phyloP scores from a whole-genome alignment of 92 coral and sea anemone species.

The Zoanthus sociatus region DNA sequence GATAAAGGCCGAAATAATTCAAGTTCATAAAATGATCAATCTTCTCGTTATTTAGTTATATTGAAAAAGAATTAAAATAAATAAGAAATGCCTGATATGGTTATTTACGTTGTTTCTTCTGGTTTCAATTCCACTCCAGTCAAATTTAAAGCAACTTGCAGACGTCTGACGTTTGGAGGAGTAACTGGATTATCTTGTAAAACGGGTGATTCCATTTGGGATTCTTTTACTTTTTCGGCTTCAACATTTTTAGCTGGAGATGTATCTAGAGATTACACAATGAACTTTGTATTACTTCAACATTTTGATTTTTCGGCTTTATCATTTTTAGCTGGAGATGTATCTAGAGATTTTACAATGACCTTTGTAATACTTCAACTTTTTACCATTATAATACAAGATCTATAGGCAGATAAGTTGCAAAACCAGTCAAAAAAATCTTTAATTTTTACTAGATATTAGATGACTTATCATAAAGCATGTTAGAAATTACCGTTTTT shows the following conservation, averaged over 20 bases:
- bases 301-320: neutral
- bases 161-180: neutral
- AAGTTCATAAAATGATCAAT: too few relatives aligned
- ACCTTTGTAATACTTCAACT: neutral
- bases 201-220: slow-evolving; percentile 25
- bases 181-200: slow-evolving; percentile 5
- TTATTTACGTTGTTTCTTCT: slow-evolving; percentile 37
- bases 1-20: too few relatives aligned
- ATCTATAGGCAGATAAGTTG: neutral
- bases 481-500: too few relatives aligned
- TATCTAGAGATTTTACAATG: neutral
- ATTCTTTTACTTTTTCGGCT: neutral
- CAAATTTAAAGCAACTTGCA: neutral
- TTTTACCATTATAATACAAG: neutral
- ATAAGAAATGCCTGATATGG: neutral
- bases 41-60: too few relatives aligned
- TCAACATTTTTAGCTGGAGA: neutral
- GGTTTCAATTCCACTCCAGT: slow-evolving; percentile 20
- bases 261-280: slow-evolving; percentile 2
- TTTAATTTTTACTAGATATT: too few relatives aligned
- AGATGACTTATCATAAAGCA: too few relatives aligned
- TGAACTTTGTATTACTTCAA: neutral
- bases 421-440: neutral
- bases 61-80: neutral
- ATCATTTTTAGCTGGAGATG: neutral